These are phyloP conservation scores for Pyrgilauda ruficollis DNA, from an alignment of 2,113 vertebrate genomes.

Conservation along the genomic window DNA sequence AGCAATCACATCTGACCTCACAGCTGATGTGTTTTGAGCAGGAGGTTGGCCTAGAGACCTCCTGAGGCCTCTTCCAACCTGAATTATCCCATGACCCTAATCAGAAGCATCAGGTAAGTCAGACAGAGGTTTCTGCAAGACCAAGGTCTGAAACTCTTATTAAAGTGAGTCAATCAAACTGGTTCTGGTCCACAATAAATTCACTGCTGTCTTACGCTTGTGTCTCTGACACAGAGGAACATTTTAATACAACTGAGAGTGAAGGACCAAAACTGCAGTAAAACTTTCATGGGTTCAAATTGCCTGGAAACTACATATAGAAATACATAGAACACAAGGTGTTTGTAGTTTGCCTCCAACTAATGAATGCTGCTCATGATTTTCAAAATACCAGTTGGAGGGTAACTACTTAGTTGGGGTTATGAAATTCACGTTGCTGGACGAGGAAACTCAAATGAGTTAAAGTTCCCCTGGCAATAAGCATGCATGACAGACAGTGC, in stretches of 20 bases:
- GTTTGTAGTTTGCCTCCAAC: background rate
- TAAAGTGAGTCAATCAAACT: background rate
- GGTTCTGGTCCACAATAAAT: background rate
- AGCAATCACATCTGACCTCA: background rate
- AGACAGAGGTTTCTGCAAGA: background rate
- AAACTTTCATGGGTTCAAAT: background rate
- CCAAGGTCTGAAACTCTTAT: background rate
- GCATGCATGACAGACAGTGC: rapidly evolving
- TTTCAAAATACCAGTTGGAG: background rate
- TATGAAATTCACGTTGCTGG: background rate
- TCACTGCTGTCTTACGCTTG: background rate
- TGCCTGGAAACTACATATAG: background rate
- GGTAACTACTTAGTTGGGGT: background rate
- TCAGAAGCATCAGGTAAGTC: background rate
- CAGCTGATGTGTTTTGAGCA: background rate
- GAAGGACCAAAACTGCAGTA: background rate
- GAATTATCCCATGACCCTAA: background rate
- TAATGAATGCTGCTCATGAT: rapidly evolving
- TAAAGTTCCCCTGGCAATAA: background rate
- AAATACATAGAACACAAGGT: background rate
- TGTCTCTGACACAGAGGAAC: background rate
- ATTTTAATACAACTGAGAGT: background rate
- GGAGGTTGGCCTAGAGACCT: background rate
- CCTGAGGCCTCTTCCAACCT: background rate
- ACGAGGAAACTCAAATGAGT: background rate